These are phyloP conservation scores for Cercopithecus mona DNA, from an alignment of 2,113 vertebrate species.

Conservation along the genomic window DNA sequence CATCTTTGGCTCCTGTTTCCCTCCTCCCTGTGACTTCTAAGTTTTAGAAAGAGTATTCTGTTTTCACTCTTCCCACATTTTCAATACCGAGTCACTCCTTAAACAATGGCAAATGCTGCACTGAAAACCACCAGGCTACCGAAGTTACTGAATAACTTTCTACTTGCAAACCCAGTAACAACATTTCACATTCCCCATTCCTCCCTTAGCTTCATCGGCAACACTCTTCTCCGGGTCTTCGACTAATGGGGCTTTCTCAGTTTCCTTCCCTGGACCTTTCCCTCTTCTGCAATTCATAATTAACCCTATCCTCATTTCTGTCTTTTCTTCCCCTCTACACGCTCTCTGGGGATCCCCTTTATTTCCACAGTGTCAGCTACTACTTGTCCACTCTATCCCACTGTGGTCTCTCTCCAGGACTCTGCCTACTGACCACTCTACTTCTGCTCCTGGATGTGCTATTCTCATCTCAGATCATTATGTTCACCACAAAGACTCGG, in stretches of 20 bases:
- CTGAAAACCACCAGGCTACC: not conserved
- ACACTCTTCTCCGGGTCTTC: not conserved
- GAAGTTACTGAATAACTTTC: not conserved
- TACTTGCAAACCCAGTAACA: not conserved
- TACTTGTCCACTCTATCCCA: not conserved
- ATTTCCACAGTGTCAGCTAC: not conserved
- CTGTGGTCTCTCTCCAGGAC: not conserved
- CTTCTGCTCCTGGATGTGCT: not conserved
- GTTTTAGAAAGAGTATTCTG: not conserved
- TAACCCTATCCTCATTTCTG: accelerated
- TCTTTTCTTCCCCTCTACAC: not conserved
- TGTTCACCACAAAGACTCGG: not conserved
- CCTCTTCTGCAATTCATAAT: not conserved
- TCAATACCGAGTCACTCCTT: not conserved
- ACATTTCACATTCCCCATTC: not conserved
- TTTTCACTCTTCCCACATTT: not conserved
- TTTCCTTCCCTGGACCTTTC: not conserved
- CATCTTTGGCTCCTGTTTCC: not conserved
- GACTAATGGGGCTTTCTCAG: not conserved
- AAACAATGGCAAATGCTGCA: not conserved
- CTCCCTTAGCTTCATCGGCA: not conserved
- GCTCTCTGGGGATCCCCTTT: not conserved
- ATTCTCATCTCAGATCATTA: not conserved
- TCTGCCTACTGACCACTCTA: not conserved
- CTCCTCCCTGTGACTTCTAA: not conserved